A percentile compares a stretch with the other conserved stretches of the same genome.
phyloP scores from a whole-genome alignment of 2,888 invertebrate genomes.

The Diarsia rubi region DNA sequence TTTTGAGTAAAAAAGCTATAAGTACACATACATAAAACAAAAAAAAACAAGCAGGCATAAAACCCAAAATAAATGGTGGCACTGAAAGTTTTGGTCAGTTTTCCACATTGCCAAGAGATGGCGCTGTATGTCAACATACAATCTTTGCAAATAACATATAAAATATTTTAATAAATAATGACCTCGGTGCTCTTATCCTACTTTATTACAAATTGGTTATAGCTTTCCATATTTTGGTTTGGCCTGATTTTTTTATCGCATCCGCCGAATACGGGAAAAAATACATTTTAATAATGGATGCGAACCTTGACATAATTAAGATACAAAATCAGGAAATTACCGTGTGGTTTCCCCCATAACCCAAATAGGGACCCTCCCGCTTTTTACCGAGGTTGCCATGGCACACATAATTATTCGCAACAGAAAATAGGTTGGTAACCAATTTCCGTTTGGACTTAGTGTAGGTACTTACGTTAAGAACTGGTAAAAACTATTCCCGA shows the following conservation, averaged over 20 bases:
- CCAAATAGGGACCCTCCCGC: constrained; percentile 18
- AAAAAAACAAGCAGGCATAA: too few relatives aligned
- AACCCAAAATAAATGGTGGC: too few relatives aligned
- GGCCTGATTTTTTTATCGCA: constrained; percentile 54
- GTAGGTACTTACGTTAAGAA: neutral
- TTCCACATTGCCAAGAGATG: constrained; percentile 36
- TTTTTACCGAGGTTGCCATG: constrained; percentile 30
- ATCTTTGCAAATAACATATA: neutral
- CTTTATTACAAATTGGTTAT: constrained; percentile 49
- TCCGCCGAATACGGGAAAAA: constrained; percentile 43
- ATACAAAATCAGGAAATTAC: constrained; percentile 47
- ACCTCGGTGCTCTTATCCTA: constrained; percentile 54
- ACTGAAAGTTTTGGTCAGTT: neutral
- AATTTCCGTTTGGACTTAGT: too few relatives aligned
- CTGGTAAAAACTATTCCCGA: neutral
- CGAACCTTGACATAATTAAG: constrained; percentile 48
- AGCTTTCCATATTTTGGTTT: constrained; percentile 44
- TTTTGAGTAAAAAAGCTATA: too few relatives aligned
- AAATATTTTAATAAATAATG: constrained; percentile 16
- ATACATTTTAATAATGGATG: constrained; percentile 39
- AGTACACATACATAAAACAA: too few relatives aligned
- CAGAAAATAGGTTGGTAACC: neutral
- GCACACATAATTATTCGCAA: constrained; percentile 10
- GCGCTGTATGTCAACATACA: constrained; percentile 22
- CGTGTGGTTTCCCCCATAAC: constrained; percentile 30